Conservation (phyloP, 2,888 invertebrate species). For the Dichetophora obliterata region DNA sequence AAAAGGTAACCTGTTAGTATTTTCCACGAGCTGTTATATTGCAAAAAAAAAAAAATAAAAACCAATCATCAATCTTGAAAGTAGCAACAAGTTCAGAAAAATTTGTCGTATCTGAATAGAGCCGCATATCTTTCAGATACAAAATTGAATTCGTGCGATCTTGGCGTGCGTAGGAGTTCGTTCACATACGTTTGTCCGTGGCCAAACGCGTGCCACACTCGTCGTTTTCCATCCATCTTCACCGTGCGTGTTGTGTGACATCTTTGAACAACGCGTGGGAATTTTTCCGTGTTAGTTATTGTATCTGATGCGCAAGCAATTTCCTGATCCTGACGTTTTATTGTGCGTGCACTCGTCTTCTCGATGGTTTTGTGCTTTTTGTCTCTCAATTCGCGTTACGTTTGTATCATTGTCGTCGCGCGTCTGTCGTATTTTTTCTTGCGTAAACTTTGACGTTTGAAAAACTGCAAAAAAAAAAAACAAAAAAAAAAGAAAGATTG, state of each 20-base stretch:
- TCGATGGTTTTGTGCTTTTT: background rate
- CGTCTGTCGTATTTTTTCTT: background rate
- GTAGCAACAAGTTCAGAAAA: background rate
- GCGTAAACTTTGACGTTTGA: background rate
- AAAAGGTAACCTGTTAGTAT: background rate
- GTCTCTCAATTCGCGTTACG: background rate
- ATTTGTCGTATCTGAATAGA: background rate
- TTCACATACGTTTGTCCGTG: too few relatives aligned
- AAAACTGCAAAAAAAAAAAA: too few relatives aligned
- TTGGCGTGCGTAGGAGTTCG: too few relatives aligned
- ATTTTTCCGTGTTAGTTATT: too few relatives aligned
- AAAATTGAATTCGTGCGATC: background rate
- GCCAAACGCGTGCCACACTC: too few relatives aligned
- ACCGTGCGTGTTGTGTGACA: too few relatives aligned
- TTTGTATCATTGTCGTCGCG: background rate
- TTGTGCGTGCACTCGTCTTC: background rate
- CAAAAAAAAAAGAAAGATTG: background rate
- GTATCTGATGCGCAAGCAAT: too few relatives aligned
- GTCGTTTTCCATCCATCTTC: too few relatives aligned
- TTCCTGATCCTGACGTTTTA: too few relatives aligned
- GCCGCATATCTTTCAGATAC: too few relatives aligned
- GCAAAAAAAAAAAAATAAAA: background rate
- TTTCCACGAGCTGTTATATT: background rate
- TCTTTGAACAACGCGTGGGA: too few relatives aligned
- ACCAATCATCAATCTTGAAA: background rate